A percentile compares a stretch with the other conserved stretches of the same genome.
Evolutionary conservation across 2,888 invertebrate genomes (phyloP).

Genomic region (Thyatira batis): DNA sequence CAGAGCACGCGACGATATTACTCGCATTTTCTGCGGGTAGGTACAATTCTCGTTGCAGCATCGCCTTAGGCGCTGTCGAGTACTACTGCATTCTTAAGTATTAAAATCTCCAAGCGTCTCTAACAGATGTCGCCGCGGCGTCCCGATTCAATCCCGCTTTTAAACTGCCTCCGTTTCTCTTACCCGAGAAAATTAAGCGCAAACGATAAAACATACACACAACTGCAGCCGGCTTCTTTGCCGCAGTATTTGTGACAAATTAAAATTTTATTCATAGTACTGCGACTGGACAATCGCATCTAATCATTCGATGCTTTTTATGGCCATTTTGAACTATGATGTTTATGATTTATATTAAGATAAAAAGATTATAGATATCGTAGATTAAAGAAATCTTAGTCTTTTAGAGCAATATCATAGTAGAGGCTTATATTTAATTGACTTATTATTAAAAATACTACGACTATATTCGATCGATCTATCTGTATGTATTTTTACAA

Average conservation of each 20-base stretch:
- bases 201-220: conserved; percentile 31
- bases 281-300: conserved; percentile 25
- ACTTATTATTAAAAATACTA: too few species aligned
- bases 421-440: too few species aligned
- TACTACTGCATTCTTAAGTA: conserved; percentile 45
- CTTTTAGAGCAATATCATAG: neutral
- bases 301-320: conserved; percentile 14
- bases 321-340: neutral
- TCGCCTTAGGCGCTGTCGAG: conserved; percentile 20
- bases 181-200: conserved; percentile 48
- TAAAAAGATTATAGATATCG: too few species aligned
- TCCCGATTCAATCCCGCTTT: conserved; percentile 51
- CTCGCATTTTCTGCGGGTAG: conserved; percentile 2
- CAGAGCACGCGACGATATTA: conserved; percentile 1
- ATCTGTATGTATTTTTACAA: too few species aligned
- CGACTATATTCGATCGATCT: too few species aligned
- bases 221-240: conserved; percentile 13
- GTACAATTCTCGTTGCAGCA: conserved; percentile 2
- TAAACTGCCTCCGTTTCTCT: conserved; percentile 50
- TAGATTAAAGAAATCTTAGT: too few species aligned
- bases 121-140: conserved; percentile 51
- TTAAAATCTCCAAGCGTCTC: conserved; percentile 57
- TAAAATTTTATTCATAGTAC: conserved; percentile 38
- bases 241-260: conserved; percentile 34
- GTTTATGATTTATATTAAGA: too few species aligned